Conservation (phyloP, 2,797 vertebrate species). For the Platalea minor region DNA sequence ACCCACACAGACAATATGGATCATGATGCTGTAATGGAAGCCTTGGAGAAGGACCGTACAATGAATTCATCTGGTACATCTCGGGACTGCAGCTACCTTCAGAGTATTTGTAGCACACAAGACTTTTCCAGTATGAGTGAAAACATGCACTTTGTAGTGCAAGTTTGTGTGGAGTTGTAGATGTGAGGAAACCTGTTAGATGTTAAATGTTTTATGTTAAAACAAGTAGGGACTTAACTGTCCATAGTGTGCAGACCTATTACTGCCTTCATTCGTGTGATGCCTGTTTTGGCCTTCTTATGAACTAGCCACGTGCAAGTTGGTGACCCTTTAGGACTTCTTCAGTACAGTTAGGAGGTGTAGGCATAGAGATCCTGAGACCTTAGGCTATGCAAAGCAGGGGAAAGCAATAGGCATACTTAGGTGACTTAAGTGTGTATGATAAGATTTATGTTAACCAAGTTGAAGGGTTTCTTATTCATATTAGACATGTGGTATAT, state of each 20-base stretch:
- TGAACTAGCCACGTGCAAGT: fast-evolving
- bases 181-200: neutral
- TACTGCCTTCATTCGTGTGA: neutral
- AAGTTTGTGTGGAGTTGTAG: neutral
- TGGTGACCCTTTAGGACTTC: neutral
- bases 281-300: neutral
- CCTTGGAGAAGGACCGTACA: neutral
- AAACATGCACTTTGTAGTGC: neutral
- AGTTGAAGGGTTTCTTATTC: neutral
- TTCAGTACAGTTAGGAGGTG: neutral
- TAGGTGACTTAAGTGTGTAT: neutral
- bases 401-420: neutral
- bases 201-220: neutral
- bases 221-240: neutral
- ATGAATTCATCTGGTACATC: neutral
- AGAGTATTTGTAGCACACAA: neutral
- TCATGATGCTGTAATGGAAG: neutral
- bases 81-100: neutral
- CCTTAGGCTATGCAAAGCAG: neutral
- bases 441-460: neutral
- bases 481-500: fast-evolving
- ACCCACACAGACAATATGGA: no score
- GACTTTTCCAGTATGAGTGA: neutral
- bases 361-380: neutral
- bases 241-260: neutral